Evolutionary conservation across 2,888 invertebrate genomes (phyloP).

Genomic region (Macropis europaea): DNA sequence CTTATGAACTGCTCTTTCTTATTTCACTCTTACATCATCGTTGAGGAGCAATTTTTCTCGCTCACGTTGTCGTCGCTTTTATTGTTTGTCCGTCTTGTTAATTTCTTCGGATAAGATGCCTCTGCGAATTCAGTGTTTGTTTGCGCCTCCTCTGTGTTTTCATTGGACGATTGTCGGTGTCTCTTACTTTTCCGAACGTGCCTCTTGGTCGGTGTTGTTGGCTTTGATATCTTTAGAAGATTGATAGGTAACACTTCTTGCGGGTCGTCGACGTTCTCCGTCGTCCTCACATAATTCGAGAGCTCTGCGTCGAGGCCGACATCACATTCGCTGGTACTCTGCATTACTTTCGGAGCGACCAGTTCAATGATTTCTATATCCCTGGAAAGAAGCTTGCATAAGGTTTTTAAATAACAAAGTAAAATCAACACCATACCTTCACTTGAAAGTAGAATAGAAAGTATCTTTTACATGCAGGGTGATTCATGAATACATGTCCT

Average conservation of each 20-base stretch:
- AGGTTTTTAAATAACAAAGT: no score
- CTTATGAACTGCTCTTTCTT: no score
- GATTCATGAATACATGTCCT: no score
- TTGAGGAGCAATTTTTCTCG: not conserved
- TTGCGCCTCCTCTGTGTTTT: conserved; percentile 4
- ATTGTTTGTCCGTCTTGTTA: not conserved
- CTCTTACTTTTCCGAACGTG: conserved; percentile 1
- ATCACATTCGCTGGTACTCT: conserved; percentile 46
- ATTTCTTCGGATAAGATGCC: not conserved
- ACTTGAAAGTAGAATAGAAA: not conserved
- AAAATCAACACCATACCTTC: not conserved
- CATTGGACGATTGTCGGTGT: conserved; percentile 10
- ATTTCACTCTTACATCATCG: not conserved
- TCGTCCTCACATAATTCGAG: conserved; percentile 46
- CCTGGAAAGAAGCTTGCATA: no score
- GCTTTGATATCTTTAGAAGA: conserved; percentile 20
- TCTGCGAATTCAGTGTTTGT: not conserved
- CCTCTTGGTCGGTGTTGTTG: conserved; percentile 7
- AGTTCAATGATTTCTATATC: conserved; percentile 41
- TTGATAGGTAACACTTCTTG: conserved; percentile 25
- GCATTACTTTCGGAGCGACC: conserved; percentile 45
- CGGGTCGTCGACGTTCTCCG: conserved; percentile 24
- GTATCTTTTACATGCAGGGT: no score
- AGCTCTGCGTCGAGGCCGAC: conserved; percentile 44
- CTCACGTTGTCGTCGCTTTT: not conserved